phyloP scores from a whole-genome alignment of 2,113 vertebrate genomes.

The Crotalus horridus region DNA sequence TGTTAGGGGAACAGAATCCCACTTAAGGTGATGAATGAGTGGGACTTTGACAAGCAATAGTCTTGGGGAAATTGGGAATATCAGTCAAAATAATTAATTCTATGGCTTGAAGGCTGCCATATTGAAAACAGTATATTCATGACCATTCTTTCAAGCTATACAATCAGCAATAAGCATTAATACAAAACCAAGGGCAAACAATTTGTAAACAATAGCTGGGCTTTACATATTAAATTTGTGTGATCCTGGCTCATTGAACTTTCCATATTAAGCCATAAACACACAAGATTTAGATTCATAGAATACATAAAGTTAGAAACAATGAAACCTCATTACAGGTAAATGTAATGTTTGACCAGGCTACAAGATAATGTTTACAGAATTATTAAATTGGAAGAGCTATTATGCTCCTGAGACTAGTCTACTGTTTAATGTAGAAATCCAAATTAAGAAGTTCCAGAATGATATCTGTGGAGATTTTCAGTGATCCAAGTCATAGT shows the following conservation, averaged over 20 bases:
- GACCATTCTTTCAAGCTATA: slow-evolving; percentile 13
- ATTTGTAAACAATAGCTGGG: neutral
- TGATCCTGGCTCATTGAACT: neutral
- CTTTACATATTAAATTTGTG: neutral
- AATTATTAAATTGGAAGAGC: neutral
- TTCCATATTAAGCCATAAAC: neutral
- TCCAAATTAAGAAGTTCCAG: neutral
- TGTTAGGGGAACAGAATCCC: slow-evolving; percentile 29
- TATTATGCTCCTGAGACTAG: neutral
- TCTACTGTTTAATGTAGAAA: neutral
- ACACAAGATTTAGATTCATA: neutral
- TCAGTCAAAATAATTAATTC: slow-evolving; percentile 47
- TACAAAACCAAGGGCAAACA: neutral
- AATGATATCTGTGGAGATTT: neutral
- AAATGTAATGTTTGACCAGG: neutral
- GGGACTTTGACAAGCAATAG: slow-evolving; percentile 15
- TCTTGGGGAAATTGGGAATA: slow-evolving; percentile 30
- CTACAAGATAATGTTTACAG: neutral
- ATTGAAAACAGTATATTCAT: slow-evolving; percentile 7
- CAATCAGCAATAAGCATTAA: neutral
- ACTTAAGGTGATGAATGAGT: slow-evolving; percentile 50
- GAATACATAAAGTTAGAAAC: neutral
- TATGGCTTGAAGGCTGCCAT: slow-evolving; percentile 23
- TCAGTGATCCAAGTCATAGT: neutral
- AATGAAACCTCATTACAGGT: neutral